Percentiles rank a stretch among this genome's conserved stretches.
phyloP scores from a whole-genome alignment of 1,140 invertebrate species.

The Pomacea maculata region DNA sequence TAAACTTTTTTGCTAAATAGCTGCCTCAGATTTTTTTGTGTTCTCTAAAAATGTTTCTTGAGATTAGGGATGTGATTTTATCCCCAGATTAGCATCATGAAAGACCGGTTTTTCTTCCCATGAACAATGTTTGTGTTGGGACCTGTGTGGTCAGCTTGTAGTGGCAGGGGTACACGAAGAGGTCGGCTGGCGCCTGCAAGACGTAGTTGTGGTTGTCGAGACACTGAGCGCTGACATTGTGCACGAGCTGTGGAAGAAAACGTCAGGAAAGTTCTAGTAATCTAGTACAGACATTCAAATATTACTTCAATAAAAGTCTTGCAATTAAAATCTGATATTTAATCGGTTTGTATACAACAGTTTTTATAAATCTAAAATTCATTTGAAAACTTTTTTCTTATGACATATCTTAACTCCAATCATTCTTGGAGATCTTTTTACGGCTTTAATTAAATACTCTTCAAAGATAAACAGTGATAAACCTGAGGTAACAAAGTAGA shows the following conservation, averaged over 20 bases:
- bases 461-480: too few relatives aligned
- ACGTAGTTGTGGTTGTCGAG: slow-evolving; percentile 40
- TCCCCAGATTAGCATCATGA: neutral
- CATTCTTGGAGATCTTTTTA: neutral
- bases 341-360: neutral
- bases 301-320: too few relatives aligned
- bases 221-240: slow-evolving; percentile 24
- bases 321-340: too few relatives aligned
- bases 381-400: neutral
- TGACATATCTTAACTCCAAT: neutral
- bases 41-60: neutral
- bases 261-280: too few relatives aligned
- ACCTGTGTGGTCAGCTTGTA: slow-evolving; percentile 26
- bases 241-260: slow-evolving; percentile 26
- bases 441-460: too few relatives aligned
- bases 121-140: too few relatives aligned
- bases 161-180: slow-evolving; percentile 27
- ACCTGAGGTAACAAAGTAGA: too few relatives aligned
- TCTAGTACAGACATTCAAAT: too few relatives aligned
- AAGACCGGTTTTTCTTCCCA: too few relatives aligned
- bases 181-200: slow-evolving; percentile 27
- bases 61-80: neutral
- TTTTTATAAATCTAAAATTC: neutral
- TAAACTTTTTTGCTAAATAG: neutral
- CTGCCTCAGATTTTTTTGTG: neutral